Conservation (phyloP, 2,113 vertebrate species). For the Callopanchax toddi region DNA sequence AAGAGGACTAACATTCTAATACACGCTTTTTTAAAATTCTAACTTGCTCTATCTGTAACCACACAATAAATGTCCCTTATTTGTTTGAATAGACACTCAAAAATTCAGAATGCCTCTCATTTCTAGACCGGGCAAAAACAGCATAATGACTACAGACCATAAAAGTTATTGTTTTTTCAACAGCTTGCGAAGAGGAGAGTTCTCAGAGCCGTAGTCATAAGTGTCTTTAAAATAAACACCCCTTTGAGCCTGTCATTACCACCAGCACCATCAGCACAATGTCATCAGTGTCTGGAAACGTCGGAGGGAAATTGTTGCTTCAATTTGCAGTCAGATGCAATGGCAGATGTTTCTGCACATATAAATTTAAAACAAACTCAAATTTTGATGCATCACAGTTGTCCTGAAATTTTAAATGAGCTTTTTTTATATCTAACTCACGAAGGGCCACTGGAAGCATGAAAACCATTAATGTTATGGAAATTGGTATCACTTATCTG, state of each 20-base stretch:
- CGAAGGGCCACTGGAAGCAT: constrained; percentile 35
- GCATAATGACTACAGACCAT: constrained; percentile 43
- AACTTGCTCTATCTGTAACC: constrained; percentile 22
- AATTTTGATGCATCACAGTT: constrained; percentile 39
- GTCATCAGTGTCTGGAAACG: constrained; percentile 60
- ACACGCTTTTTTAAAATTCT: neutral
- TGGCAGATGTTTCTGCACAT: constrained; percentile 66
- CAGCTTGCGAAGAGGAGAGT: constrained; percentile 61
- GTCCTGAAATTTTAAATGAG: constrained; percentile 59
- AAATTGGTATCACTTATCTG: constrained; percentile 51
- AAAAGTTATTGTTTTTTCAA: constrained; percentile 59
- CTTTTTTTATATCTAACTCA: constrained; percentile 35
- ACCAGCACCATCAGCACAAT: constrained; percentile 64
- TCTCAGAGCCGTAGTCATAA: constrained; percentile 56
- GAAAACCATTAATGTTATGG: constrained; percentile 48
- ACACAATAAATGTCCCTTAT: constrained; percentile 39
- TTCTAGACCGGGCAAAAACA: constrained; percentile 42
- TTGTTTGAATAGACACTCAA: constrained; percentile 37
- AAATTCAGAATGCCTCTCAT: constrained; percentile 34
- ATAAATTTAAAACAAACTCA: constrained; percentile 49
- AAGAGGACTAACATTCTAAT: too few relatives aligned
- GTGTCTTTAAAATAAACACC: constrained; percentile 70
- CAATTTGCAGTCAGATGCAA: constrained; percentile 47
- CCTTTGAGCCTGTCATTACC: too few relatives aligned
- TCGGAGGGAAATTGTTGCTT: constrained; percentile 54